Evolutionary conservation across 1,140 invertebrate genomes (phyloP), one percentile per base, ranked within the genome.

Genomic region (Dryas iulia): DNA sequence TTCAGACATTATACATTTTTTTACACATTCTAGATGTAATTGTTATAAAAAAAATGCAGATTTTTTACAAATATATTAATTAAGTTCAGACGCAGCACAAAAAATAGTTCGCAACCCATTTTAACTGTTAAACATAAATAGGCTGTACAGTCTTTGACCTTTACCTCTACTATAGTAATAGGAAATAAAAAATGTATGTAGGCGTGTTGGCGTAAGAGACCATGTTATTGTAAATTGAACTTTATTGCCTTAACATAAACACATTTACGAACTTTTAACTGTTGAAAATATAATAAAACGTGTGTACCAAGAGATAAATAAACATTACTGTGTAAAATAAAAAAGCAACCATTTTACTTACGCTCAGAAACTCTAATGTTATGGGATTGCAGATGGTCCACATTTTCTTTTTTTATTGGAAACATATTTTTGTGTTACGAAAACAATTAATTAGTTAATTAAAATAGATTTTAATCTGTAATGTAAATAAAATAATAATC

Each of bases 351-450:
- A 47, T 39, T 62, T 33, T 78, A 88, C 86, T 90, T 78, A 90
- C 87, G 76, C 56, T 84, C 77, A 11, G 62, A 72, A 60, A 90
- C 78, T 62, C 76, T 76, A 71, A 90, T 86, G 62, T 90, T 90
- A 71, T 86, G 80, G 12, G 66, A 75, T 59, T 81, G 59, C 53
- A 86, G 72, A 70, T 78, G 57, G 26, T 77, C 63, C 57, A 65
- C 59, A 77, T 87, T 82, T 74, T 83, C 84, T 70, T 71, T 83
- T 77, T 74, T 82, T 68, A 87, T 81, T 56, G 74, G 76, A 78
- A 78, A 90, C 87, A 90, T 88, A 59, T 59, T 78, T n/a, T 72
- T 23, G 14, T 28, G 6, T 59, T 11, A 10, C 26, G 25, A 30
- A 58, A 53, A 25, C 10, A 52, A 71, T 24, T 47, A 21, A 25